A percentile compares a stretch with the other conserved stretches of the same genome.
Conservation (phyloP, 53 echinoderm and acorn worm genomes). For the Actinopyga echinites region DNA sequence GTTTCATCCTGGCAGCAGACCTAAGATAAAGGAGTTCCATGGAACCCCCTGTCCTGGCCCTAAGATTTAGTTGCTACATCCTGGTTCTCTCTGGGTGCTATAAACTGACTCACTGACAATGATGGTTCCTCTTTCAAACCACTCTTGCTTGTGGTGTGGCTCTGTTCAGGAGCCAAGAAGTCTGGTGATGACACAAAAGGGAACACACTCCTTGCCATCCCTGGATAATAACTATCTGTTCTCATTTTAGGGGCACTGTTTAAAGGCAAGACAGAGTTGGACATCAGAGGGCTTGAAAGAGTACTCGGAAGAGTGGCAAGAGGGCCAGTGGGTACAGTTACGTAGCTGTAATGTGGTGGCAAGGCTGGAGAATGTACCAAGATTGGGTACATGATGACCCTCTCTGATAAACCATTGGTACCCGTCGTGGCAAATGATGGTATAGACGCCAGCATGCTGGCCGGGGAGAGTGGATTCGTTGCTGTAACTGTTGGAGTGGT, state of each 20-base stretch:
- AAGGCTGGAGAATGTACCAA: slow-evolving; percentile 83
- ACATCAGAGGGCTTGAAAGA: slow-evolving; percentile 56
- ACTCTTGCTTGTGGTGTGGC: neutral
- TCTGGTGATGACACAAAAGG: slow-evolving; percentile 9
- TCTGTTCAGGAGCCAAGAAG: neutral
- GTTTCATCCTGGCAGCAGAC: no score
- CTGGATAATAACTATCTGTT: slow-evolving; percentile 13
- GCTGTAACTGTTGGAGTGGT: slow-evolving; percentile 47
- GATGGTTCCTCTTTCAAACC: neutral
- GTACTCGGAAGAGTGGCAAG: slow-evolving; percentile 55
- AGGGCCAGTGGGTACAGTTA: slow-evolving; percentile 78
- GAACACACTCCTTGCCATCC: neutral
- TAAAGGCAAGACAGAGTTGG: slow-evolving; percentile 47
- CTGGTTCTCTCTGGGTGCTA: neutral
- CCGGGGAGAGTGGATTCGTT: slow-evolving; percentile 6
- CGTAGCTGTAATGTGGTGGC: slow-evolving; percentile 91
- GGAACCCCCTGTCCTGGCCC: neutral
- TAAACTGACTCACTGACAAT: slow-evolving; percentile 1
- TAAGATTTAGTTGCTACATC: slow-evolving; percentile 29
- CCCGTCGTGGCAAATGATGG: slow-evolving; percentile 26
- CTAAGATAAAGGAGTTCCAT: no score
- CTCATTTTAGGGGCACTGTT: slow-evolving; percentile 6
- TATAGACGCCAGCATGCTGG: slow-evolving; percentile 24
- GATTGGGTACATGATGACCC: slow-evolving; percentile 93
- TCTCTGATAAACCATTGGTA: slow-evolving; percentile 59